Conservation (phyloP, 1,140 invertebrate species). For the Microplitis mediator region DNA sequence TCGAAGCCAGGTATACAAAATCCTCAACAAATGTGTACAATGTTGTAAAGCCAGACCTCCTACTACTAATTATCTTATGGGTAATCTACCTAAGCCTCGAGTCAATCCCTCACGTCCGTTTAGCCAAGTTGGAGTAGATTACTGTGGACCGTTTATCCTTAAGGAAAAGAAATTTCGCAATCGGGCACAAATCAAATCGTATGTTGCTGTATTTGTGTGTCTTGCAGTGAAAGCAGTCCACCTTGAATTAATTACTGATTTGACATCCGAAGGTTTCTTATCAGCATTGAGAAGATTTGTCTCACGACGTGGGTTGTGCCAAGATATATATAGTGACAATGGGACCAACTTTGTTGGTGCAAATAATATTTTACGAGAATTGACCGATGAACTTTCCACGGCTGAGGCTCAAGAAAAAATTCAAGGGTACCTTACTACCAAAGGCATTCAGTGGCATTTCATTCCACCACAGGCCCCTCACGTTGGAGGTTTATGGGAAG, state of each 20-base stretch:
- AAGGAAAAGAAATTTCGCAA: slow-evolving; percentile 26
- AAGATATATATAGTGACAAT: slow-evolving; percentile 25
- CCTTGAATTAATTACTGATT: slow-evolving; percentile 21
- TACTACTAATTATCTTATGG: slow-evolving; percentile 13
- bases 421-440: not conserved
- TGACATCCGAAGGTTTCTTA: slow-evolving; percentile 18
- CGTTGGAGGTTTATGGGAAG: slow-evolving; percentile 49
- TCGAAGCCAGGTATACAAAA: slow-evolving; percentile 25
- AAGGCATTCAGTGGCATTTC: slow-evolving; percentile 43
- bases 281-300: slow-evolving; percentile 19
- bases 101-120: slow-evolving; percentile 29
- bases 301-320: slow-evolving; percentile 6
- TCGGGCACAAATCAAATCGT: slow-evolving; percentile 1
- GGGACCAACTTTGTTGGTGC: slow-evolving; percentile 26
- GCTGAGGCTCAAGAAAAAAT: not conserved
- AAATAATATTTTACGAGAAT: slow-evolving; percentile 17
- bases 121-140: not conserved
- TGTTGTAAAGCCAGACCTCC: slow-evolving; percentile 31
- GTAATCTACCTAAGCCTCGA: slow-evolving; percentile 22
- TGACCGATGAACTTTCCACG: not conserved
- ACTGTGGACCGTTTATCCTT: not conserved
- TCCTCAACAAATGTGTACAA: slow-evolving; percentile 27
- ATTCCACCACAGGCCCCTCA: slow-evolving; percentile 46
- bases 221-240: slow-evolving; percentile 19
- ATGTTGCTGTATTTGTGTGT: slow-evolving; percentile 24